These are phyloP conservation scores for Cephalotes varians DNA, from an alignment of 2,888 invertebrate genomes.

Conservation along the genomic window DNA sequence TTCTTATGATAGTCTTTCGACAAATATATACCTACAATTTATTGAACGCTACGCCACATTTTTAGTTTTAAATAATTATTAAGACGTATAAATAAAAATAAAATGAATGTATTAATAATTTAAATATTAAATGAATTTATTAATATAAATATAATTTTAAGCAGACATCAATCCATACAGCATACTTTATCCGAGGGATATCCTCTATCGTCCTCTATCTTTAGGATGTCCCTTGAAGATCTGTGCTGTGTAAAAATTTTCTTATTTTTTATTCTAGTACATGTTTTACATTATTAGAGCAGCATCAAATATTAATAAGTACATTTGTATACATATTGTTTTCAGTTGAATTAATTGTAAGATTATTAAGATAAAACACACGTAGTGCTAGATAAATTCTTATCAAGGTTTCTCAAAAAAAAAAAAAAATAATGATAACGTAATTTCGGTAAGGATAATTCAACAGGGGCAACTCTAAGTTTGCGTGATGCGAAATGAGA, in stretches of 20 bases:
- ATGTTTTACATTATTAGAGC: background rate
- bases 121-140: background rate
- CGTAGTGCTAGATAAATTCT: background rate
- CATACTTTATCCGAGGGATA: too few relatives aligned
- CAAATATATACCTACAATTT: slow-evolving; percentile 19
- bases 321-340: background rate
- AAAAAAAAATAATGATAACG: background rate
- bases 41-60: slow-evolving; percentile 29
- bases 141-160: background rate
- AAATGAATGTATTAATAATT: background rate
- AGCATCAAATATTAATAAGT: background rate
- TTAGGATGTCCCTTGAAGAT: too few relatives aligned
- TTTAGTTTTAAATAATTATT: background rate
- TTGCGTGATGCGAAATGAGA: slow-evolving; percentile 13
- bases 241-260: too few relatives aligned
- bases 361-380: too few relatives aligned
- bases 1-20: slow-evolving; percentile 16
- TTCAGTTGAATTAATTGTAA: too few relatives aligned
- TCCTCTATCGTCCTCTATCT: too few relatives aligned
- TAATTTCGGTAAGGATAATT: slow-evolving; percentile 14
- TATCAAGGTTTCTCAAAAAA: background rate
- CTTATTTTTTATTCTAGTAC: background rate
- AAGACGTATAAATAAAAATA: background rate
- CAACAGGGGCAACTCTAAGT: slow-evolving; percentile 20
- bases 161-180: background rate